These are phyloP conservation scores for Aldrovandia affinis DNA, from an alignment of 2,797 vertebrate species.

Conservation along the genomic window DNA sequence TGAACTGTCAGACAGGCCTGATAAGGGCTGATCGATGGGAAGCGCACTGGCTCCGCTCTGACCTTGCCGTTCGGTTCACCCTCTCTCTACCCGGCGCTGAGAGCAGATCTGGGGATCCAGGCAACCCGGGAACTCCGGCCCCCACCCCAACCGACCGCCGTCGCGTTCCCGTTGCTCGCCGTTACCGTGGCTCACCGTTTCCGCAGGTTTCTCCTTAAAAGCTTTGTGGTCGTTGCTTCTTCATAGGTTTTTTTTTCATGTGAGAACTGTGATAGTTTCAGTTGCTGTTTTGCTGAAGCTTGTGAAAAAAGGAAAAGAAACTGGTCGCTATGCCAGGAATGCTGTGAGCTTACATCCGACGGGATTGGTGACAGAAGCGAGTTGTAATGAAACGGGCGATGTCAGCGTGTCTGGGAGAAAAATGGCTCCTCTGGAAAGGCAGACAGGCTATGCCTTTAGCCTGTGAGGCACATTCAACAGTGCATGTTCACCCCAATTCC, in stretches of 20 bases:
- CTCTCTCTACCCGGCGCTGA: background rate
- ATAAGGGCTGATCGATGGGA: slow-evolving; percentile 48
- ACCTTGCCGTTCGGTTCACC: slow-evolving; percentile 35
- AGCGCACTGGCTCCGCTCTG: slow-evolving; percentile 46
- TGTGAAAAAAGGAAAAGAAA: slow-evolving; percentile 1
- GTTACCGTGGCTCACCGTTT: background rate
- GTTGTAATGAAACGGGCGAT: background rate
- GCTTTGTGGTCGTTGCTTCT: background rate
- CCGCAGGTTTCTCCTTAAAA: background rate
- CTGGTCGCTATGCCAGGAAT: slow-evolving; percentile 22
- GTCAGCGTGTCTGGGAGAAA: background rate
- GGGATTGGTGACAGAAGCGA: slow-evolving; percentile 12
- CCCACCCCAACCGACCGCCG: background rate
- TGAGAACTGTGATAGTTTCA: background rate
- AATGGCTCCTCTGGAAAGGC: slow-evolving; percentile 28
- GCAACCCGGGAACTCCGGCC: background rate
- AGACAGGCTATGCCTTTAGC: background rate
- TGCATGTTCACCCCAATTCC: background rate
- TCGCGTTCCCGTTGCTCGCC: background rate
- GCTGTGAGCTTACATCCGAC: slow-evolving; percentile 12
- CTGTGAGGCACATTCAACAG: background rate
- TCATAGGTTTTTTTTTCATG: background rate
- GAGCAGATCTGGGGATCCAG: background rate
- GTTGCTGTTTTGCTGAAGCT: background rate
- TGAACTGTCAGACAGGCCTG: slow-evolving; percentile 49